Conservation (phyloP, 2,113 vertebrate genomes). For the Microcebus jonahi region DNA sequence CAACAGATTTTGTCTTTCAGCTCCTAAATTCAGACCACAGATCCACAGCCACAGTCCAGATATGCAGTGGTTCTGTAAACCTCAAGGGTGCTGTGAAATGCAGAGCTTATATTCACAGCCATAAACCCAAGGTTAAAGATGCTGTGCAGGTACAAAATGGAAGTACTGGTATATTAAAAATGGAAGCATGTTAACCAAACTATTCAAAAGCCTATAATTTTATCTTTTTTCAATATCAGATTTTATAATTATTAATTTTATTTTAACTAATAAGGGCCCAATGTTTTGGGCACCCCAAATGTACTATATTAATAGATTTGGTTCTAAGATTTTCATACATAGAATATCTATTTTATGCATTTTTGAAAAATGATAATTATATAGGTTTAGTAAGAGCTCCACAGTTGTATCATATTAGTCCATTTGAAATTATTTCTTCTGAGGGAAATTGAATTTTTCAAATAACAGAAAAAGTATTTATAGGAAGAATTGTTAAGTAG, state of each 20-base stretch:
- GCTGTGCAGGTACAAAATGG: conserved; percentile 89
- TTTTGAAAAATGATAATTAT: conserved; percentile 12
- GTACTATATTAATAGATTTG: not conserved
- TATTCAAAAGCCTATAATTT: not conserved
- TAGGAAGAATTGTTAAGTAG: too few relatives aligned
- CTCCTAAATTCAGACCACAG: conserved; percentile 77
- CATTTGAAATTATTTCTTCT: too few relatives aligned
- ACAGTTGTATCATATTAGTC: too few relatives aligned
- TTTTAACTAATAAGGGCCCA: not conserved
- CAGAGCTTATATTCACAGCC: conserved; percentile 92
- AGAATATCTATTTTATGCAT: not conserved
- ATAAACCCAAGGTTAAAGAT: conserved; percentile 92
- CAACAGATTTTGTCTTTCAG: conserved; percentile 77
- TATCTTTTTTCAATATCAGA: not conserved
- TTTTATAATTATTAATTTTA: conserved; percentile 42
- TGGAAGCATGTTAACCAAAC: not conserved
- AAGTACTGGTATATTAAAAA: not conserved
- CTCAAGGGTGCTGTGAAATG: conserved; percentile 91
- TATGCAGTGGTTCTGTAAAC: conserved; percentile 89
- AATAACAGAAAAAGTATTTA: too few relatives aligned
- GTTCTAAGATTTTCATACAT: not conserved
- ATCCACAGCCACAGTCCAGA: conserved; percentile 86
- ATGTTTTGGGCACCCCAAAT: not conserved
- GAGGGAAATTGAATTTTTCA: too few relatives aligned
- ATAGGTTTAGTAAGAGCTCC: too few relatives aligned